Conservation (phyloP, 1,140 invertebrate genomes). For the Calycopis cecrops region DNA sequence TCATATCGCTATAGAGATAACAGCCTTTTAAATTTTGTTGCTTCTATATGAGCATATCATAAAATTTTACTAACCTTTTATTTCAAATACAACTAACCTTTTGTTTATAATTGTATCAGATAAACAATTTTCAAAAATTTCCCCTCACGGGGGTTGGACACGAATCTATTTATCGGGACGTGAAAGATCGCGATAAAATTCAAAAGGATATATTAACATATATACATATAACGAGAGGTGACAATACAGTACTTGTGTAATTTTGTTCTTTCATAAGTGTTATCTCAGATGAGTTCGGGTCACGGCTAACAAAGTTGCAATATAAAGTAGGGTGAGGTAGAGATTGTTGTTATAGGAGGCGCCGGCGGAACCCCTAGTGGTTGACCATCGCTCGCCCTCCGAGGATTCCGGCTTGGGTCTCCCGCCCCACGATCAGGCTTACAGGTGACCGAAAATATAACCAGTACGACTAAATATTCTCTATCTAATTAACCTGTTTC, state of each 20-base stretch:
- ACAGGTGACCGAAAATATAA: slow-evolving; percentile 57
- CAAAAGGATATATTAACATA: slow-evolving; percentile 11
- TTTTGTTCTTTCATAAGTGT: background rate
- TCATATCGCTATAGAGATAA: slow-evolving; percentile 18
- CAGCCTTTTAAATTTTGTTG: slow-evolving; percentile 20
- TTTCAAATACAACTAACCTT: background rate
- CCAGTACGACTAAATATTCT: slow-evolving; percentile 13
- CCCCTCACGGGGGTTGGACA: background rate
- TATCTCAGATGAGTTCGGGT: slow-evolving; percentile 15
- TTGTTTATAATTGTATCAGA: slow-evolving; percentile 1
- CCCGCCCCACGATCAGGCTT: slow-evolving; percentile 80
- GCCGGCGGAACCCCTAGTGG: slow-evolving; percentile 74
- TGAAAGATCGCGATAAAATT: slow-evolving; percentile 9
- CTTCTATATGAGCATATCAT: slow-evolving; percentile 17
- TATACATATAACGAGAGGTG: slow-evolving; percentile 11
- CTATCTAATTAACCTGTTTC: slow-evolving; percentile 1
- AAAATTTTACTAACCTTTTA: slow-evolving; percentile 12
- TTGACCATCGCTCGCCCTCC: slow-evolving; percentile 84
- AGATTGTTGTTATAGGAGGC: slow-evolving; percentile 76
- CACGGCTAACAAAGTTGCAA: slow-evolving; percentile 10
- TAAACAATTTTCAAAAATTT: slow-evolving; percentile 1
- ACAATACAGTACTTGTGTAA: background rate
- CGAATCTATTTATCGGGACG: background rate
- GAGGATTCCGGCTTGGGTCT: slow-evolving; percentile 89
- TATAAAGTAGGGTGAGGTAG: slow-evolving; percentile 48